Percentiles rank a stretch among this genome's conserved stretches.
Conservation (phyloP, 2,888 invertebrate genomes). For the Watsonalla cultraria region DNA sequence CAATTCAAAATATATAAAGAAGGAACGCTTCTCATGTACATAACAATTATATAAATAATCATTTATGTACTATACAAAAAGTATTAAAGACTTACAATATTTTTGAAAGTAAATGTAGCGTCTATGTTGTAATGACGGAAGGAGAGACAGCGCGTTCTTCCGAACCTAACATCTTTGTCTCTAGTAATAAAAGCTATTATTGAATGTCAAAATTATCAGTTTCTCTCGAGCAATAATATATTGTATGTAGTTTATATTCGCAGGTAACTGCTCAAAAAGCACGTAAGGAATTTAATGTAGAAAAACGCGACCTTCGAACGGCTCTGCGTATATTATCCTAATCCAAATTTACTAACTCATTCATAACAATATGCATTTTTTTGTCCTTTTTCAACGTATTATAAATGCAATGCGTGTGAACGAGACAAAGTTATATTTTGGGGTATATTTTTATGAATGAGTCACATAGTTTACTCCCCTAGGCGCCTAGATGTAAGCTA, state of each 20-base stretch:
- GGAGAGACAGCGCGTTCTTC: slow-evolving; percentile 9
- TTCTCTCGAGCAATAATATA: slow-evolving; percentile 51
- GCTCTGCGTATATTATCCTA: slow-evolving; percentile 38
- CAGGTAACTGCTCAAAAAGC: slow-evolving; percentile 65
- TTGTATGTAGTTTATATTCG: slow-evolving; percentile 39
- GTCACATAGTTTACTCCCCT: slow-evolving; percentile 47
- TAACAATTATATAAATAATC: slow-evolving; percentile 34
- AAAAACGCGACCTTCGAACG: slow-evolving; percentile 28
- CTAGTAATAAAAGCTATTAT: slow-evolving; percentile 2
- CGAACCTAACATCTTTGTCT: slow-evolving; percentile 2
- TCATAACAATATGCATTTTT: background rate
- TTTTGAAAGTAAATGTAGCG: slow-evolving; percentile 62
- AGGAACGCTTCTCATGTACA: slow-evolving; percentile 42
- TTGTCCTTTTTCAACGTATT: too few species aligned
- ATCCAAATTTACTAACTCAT: slow-evolving; percentile 23
- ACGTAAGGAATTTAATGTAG: slow-evolving; percentile 74
- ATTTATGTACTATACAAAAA: slow-evolving; percentile 42
- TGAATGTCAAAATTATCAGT: slow-evolving; percentile 27
- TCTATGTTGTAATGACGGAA: slow-evolving; percentile 39
- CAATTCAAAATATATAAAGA: slow-evolving; percentile 14
- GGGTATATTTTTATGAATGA: background rate
- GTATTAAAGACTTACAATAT: slow-evolving; percentile 58
- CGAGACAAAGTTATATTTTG: too few species aligned
- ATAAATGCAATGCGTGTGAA: too few species aligned
- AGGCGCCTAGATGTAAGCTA: slow-evolving; percentile 60